Conservation (phyloP, 53 echinoderm and acorn worm genomes). For the Hippasteria phrygiana region DNA sequence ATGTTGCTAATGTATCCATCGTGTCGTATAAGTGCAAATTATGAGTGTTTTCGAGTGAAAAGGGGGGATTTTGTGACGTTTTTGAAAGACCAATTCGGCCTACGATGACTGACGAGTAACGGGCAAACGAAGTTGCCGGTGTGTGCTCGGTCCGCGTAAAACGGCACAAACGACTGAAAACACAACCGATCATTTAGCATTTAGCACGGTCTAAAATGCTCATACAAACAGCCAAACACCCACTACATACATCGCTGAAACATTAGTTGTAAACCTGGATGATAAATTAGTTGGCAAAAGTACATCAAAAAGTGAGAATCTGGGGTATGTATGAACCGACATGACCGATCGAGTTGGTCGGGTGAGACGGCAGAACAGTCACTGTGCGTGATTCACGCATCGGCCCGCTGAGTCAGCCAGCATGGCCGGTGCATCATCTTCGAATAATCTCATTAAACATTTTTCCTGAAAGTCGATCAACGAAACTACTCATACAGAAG, state of each 20-base stretch:
- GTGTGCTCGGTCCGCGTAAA: neutral
- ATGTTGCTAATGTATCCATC: neutral
- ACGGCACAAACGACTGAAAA: neutral
- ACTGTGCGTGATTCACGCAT: slow-evolving; percentile 18
- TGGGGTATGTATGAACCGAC: neutral
- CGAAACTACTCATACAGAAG: neutral
- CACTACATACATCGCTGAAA: neutral
- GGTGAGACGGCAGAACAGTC: neutral
- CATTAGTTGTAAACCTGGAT: neutral
- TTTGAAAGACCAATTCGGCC: neutral
- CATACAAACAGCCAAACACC: neutral
- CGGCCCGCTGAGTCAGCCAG: slow-evolving; percentile 27
- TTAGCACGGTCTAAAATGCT: neutral
- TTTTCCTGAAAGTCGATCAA: neutral
- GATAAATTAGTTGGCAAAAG: neutral
- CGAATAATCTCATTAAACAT: slow-evolving; percentile 5
- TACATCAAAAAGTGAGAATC: neutral
- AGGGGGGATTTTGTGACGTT: neutral
- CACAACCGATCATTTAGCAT: neutral
- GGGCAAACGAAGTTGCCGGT: neutral
- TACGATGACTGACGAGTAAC: neutral
- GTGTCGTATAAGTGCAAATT: neutral
- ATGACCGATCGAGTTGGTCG: neutral
- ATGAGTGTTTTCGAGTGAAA: neutral
- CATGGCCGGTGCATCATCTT: neutral